Evolutionary conservation across 2,888 invertebrate species (phyloP), one percentile per base, ranked within the genome.

Genomic region (Halictus ligatus): DNA sequence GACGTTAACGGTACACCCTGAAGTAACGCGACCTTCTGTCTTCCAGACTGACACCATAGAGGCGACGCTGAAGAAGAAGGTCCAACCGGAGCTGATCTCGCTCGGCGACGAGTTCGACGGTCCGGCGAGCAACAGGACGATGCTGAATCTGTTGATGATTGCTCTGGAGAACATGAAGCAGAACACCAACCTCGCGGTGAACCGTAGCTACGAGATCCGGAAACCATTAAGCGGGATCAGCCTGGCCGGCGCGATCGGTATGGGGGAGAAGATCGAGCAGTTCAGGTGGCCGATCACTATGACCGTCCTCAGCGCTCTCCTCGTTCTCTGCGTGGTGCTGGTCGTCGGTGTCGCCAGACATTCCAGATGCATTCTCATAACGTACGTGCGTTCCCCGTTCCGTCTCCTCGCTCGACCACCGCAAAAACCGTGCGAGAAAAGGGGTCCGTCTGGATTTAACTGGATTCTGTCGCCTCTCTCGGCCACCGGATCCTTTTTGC

Each of bases 201-300:
- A 97, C 89, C 97, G 98, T 5, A 98, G 97, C 40, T 97, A 97
- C 86, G 98, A 98, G 93, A 97, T 98, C 87, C 96, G 97, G 85
- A 96, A 97, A 79, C 97, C 98, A 4, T 94, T 98, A 84, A 96
- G 96, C 89, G 97, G 97, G 69, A 96, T 98, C 78, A 97, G 97
- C 89, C 95, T 98, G 90, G 97, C 97, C 67, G 96, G 96, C 58
- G 96, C 96, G 84, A 95, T 97, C 82, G 95, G 94, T 73, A 96
- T 97, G 71, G 97, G 96, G 71, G 97, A 97, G 95, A 96, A 97
- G 95, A 96, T 97, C 96, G 98, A 98, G 95, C 96, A 97, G 90
- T 96, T 96, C 89, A 96, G 98, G 93, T 99, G 98, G 98, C 98
- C 98, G 69, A 97, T 98, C 90, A 99, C 98, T 84, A 98, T 99